A percentile compares a stretch with the other conserved stretches of the same genome.
phyloP scores from a whole-genome alignment of 2,113 vertebrate genomes.

The Tyto alba region DNA sequence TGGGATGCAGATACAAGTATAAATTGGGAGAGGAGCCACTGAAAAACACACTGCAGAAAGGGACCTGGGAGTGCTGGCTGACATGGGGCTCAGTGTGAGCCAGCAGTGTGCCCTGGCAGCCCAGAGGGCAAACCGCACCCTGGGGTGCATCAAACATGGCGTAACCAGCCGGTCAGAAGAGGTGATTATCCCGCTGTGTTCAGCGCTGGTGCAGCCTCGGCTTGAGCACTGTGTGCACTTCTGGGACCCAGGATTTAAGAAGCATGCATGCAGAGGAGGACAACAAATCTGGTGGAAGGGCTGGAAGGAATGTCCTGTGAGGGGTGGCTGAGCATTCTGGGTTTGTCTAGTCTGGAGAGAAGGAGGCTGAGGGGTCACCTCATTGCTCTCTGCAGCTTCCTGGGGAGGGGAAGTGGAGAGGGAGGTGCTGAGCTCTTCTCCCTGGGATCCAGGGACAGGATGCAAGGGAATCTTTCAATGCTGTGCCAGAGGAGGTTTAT shows the following conservation, averaged over 20 bases:
- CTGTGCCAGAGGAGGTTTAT: fast-evolving
- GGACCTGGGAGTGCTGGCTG: not conserved
- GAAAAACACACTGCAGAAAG: not conserved
- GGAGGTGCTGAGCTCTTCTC: not conserved
- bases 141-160: not conserved
- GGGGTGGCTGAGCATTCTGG: not conserved
- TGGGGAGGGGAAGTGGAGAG: fast-evolving
- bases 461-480: not conserved
- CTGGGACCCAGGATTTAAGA: not conserved
- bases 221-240: not conserved
- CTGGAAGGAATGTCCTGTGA: not conserved
- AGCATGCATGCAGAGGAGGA: not conserved
- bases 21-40: not conserved
- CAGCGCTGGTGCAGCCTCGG: fast-evolving
- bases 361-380: not conserved
- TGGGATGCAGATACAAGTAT: not conserved
- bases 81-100: not conserved
- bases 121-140: not conserved
- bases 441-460: not conserved
- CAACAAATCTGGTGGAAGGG: not conserved
- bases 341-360: not conserved
- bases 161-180: not conserved
- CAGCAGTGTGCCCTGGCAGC: not conserved
- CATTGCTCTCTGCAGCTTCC: not conserved
- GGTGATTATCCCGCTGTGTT: not conserved